Conservation (phyloP, 2,113 vertebrate species). For the Odontesthes bonariensis region DNA sequence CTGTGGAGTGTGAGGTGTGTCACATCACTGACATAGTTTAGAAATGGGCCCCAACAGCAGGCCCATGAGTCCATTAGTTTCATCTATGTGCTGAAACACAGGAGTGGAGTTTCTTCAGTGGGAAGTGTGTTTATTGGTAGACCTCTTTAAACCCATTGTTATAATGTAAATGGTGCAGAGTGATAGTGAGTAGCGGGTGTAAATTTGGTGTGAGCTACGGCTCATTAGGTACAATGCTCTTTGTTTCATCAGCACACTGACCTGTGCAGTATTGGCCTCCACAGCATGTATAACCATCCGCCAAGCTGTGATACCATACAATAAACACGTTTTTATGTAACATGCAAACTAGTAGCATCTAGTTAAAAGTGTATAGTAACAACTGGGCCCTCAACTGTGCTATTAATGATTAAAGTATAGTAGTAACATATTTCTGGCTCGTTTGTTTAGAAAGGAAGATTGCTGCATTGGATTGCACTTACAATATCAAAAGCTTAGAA, state of each 20-base stretch:
- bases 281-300: not conserved
- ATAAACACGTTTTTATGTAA: not conserved
- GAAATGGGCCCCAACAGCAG: conserved; percentile 27
- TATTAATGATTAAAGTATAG: conserved; percentile 80
- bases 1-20: conserved; percentile 66
- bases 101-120: conserved; percentile 47
- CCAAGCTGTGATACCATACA: not conserved
- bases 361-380: not conserved
- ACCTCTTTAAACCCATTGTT: conserved; percentile 32
- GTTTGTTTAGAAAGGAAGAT: conserved; percentile 46
- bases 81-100: conserved; percentile 14
- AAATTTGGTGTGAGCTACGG: conserved; percentile 40
- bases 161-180: conserved; percentile 47
- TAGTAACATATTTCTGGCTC: conserved; percentile 63
- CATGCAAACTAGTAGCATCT: not conserved
- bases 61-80: conserved; percentile 21
- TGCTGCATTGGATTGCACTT: conserved; percentile 15
- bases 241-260: conserved; percentile 13
- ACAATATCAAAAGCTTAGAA: conserved; percentile 39
- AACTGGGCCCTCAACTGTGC: not conserved
- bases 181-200: conserved; percentile 14
- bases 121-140: conserved; percentile 1
- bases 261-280: not conserved
- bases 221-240: conserved; percentile 29
- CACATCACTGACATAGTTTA: conserved; percentile 68